Conservation (phyloP, 2,888 invertebrate genomes). For the Tipula unca region DNA sequence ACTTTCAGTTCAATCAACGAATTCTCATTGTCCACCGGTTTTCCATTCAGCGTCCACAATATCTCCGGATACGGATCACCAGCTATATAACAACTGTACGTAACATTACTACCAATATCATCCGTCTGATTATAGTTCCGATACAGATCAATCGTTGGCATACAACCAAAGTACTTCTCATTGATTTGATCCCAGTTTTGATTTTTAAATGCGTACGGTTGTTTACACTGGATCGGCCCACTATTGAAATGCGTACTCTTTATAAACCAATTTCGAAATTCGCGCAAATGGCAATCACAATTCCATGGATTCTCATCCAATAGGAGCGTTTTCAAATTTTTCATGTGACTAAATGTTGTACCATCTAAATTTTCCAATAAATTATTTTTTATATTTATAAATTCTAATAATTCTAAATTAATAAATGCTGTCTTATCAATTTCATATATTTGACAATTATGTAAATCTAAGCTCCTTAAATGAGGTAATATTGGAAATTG, state of each 20-base stretch:
- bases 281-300: constrained; percentile 79
- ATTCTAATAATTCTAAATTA: constrained; percentile 62
- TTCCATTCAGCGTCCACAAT: constrained; percentile 73
- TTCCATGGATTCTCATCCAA: constrained; percentile 83
- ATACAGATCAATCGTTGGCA: constrained; percentile 60
- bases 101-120: constrained; percentile 73
- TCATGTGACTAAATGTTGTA: constrained; percentile 59
- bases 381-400: constrained; percentile 74
- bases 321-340: constrained; percentile 68
- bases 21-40: constrained; percentile 48
- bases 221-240: constrained; percentile 62
- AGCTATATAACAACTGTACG: constrained; percentile 69
- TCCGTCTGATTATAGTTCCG: constrained; percentile 51
- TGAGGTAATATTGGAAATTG: constrained; percentile 78
- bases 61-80: constrained; percentile 79
- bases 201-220: constrained; percentile 59
- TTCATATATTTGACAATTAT: constrained; percentile 65
- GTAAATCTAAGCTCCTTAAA: constrained; percentile 69
- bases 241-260: constrained; percentile 63
- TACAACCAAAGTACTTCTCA: constrained; percentile 71
- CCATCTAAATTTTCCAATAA: constrained; percentile 60
- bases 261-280: constrained; percentile 77
- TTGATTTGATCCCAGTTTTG: constrained; percentile 69
- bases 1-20: constrained; percentile 33
- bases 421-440: constrained; percentile 71